Evolutionary conservation across 2,888 invertebrate genomes (phyloP).

Genomic region (Crematogaster levior): DNA sequence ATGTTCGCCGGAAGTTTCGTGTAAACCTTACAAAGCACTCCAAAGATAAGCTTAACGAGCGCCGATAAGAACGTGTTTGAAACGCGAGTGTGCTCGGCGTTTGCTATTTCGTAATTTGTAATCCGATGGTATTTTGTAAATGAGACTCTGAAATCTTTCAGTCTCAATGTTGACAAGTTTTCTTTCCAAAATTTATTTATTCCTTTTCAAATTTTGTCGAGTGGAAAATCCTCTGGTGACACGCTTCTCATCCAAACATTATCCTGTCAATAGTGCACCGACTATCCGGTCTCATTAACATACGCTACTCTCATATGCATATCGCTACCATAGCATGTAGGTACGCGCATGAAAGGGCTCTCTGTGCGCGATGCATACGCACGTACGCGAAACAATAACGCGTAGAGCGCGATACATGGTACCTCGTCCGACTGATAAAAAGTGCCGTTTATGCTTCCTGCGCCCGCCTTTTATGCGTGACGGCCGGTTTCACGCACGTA

Average conservation of each 20-base stretch:
- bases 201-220: background rate
- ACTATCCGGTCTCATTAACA: slow-evolving; percentile 10
- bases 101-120: slow-evolving; percentile 2
- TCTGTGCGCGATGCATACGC: slow-evolving; percentile 64
- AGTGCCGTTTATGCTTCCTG: slow-evolving; percentile 74
- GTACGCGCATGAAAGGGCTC: slow-evolving; percentile 69
- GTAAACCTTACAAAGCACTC: slow-evolving; percentile 51
- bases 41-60: slow-evolving; percentile 41
- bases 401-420: slow-evolving; percentile 59
- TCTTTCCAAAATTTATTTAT: background rate
- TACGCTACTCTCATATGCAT: slow-evolving; percentile 10
- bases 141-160: background rate
- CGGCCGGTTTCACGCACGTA: slow-evolving; percentile 37
- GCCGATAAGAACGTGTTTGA: slow-evolving; percentile 39
- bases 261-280: background rate
- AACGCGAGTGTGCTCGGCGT: background rate
- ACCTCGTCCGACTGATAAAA: slow-evolving; percentile 69
- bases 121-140: slow-evolving; percentile 10
- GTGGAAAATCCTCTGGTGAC: background rate
- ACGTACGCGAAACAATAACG: slow-evolving; percentile 75
- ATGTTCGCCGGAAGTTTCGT: slow-evolving; percentile 41
- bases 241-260: background rate
- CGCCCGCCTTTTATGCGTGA: slow-evolving; percentile 64
- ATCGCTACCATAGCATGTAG: background rate
- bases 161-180: background rate